Evolutionary conservation across 2,113 vertebrate species (phyloP).

Genomic region (Sebastes schlegelii): DNA sequence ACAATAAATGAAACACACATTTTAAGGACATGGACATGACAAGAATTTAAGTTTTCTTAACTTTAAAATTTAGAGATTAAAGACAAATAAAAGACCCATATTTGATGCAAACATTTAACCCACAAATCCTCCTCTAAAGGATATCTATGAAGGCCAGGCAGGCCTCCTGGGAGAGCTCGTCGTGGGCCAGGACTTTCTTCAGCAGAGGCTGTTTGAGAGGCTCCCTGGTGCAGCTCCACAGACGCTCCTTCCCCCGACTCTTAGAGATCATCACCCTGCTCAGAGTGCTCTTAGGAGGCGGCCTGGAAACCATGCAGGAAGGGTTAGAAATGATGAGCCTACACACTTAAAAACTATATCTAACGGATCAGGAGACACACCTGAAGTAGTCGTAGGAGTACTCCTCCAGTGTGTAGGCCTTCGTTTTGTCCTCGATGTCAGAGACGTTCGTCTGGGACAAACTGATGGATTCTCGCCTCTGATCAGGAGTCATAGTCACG

Average conservation of each 20-base stretch:
- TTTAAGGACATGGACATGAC: not conserved
- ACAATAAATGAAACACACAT: not conserved
- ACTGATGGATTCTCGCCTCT: conserved; percentile 90
- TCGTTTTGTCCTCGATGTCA: conserved; percentile 87
- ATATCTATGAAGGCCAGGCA: conserved; percentile 96
- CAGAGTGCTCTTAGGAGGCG: conserved; percentile 95
- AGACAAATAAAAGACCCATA: no score
- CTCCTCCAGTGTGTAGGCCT: conserved; percentile 95
- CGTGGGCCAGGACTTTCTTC: conserved; percentile 93
- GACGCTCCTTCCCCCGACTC: conserved; percentile 91
- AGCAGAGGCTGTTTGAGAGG: conserved; percentile 95
- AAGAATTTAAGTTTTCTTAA: no score
- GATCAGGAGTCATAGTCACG: conserved; percentile 95
- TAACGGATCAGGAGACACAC: conserved; percentile 68
- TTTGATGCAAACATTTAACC: not conserved
- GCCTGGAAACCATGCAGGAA: conserved; percentile 74
- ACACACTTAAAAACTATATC: not conserved
- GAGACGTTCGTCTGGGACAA: conserved; percentile 85
- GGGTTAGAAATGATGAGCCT: not conserved
- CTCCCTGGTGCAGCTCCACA: conserved; percentile 95
- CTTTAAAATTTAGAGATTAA: no score
- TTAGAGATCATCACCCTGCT: conserved; percentile 98
- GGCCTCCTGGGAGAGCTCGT: conserved; percentile 95
- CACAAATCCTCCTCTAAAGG: conserved; percentile 69
- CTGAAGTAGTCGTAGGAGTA: conserved; percentile 98